A percentile compares a stretch with the other conserved stretches of the same genome.
Conservation (phyloP, 2,113 vertebrate species). For the Calyptomena viridis region DNA sequence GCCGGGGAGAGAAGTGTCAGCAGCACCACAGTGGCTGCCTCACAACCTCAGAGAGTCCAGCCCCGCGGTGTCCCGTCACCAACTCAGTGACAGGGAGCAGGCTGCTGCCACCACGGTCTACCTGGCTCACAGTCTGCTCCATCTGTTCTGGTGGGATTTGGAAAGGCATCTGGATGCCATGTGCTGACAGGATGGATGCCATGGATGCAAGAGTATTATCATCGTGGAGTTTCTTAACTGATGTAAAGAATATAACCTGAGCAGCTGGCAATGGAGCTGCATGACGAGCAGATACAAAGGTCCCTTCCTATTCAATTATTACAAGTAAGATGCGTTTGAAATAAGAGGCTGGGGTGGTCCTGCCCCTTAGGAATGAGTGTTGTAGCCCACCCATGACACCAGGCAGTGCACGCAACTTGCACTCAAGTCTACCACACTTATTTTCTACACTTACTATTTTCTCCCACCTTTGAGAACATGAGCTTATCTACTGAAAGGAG, state of each 20-base stretch:
- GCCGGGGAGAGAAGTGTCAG: background rate
- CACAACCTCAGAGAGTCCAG: background rate
- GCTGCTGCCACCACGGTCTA: background rate
- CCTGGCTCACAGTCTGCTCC: background rate
- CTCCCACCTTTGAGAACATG: background rate
- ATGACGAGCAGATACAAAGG: background rate
- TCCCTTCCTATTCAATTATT: background rate
- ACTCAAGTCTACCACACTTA: background rate
- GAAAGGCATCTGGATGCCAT: background rate
- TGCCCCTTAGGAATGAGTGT: background rate
- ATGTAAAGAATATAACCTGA: background rate
- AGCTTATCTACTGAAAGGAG: background rate
- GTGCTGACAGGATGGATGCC: background rate
- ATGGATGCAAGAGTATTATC: background rate
- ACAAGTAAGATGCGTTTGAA: background rate
- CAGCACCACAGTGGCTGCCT: background rate
- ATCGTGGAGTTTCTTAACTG: background rate
- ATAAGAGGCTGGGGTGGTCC: background rate
- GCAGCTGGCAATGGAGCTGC: background rate
- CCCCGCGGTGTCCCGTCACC: background rate
- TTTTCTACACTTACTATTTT: background rate
- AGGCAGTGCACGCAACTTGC: background rate
- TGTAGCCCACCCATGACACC: background rate
- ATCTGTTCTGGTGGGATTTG: background rate
- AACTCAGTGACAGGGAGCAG: background rate